A percentile compares a stretch with the other conserved stretches of the same genome.
These are phyloP conservation scores for Crotalus tigris DNA, from an alignment of 2,113 vertebrate genomes.

Conservation along the genomic window DNA sequence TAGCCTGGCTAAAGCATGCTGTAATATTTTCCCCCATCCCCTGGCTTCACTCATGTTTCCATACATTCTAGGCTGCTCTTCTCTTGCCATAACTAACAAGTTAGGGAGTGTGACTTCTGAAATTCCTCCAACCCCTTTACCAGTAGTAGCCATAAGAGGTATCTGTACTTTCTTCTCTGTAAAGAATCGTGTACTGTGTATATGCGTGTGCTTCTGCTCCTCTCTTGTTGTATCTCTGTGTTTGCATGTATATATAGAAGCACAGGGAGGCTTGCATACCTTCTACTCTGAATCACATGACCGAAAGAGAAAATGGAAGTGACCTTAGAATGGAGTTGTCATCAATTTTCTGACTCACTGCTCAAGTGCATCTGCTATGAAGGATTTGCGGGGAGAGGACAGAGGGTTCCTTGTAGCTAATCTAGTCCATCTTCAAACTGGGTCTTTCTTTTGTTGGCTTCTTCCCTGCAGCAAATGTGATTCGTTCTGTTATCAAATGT, in stretches of 20 bases:
- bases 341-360: neutral
- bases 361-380: neutral
- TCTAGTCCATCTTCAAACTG: too few relatives aligned
- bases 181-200: neutral
- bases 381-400: too few relatives aligned
- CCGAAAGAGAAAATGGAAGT: neutral
- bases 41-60: neutral
- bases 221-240: neutral
- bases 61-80: neutral
- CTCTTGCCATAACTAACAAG: neutral
- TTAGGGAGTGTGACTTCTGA: neutral
- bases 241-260: neutral
- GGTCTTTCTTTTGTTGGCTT: too few relatives aligned
- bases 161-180: neutral
- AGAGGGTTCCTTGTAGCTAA: too few relatives aligned
- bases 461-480: too few relatives aligned
- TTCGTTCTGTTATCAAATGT: too few relatives aligned
- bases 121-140: neutral
- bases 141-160: neutral
- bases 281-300: neutral
- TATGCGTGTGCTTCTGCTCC: neutral
- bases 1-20: slow-evolving; percentile 23
- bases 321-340: neutral
- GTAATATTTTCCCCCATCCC: neutral
- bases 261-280: neutral